Percentiles rank a stretch among this genome's conserved stretches.
Evolutionary conservation across 2,888 invertebrate genomes (phyloP).

Genomic region (Drosophila cyrtoloma): DNA sequence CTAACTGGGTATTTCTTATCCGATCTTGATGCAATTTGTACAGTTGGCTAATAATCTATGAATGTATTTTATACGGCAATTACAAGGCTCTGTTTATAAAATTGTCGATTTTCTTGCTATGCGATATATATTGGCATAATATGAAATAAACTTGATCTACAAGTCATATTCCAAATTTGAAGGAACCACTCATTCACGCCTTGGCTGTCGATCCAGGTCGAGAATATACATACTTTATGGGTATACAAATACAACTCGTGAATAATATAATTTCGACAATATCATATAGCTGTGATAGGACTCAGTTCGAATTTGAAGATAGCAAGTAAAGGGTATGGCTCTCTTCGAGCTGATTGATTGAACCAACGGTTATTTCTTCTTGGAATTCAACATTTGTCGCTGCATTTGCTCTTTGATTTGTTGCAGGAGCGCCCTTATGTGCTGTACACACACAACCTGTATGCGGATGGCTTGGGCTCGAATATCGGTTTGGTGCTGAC

Average conservation of each 20-base stretch:
- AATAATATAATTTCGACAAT: neutral
- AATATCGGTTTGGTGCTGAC: constrained; percentile 89
- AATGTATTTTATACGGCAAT: too few relatives aligned
- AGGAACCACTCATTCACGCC: neutral
- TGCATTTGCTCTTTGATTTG: neutral
- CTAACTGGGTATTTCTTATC: too few relatives aligned
- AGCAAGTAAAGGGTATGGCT: too few relatives aligned
- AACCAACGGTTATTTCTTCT: too few relatives aligned
- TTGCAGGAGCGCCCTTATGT: constrained; percentile 89
- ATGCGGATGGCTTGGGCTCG: constrained; percentile 90
- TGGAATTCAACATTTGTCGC: neutral
- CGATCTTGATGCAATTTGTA: too few relatives aligned
- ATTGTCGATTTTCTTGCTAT: too few relatives aligned
- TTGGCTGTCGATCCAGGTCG: neutral
- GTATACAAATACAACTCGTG: neutral
- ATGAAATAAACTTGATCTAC: neutral
- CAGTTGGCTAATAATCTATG: too few relatives aligned
- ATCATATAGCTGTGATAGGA: too few relatives aligned
- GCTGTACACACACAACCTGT: constrained; percentile 91
- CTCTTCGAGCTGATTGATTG: too few relatives aligned
- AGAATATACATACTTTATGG: neutral
- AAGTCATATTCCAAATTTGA: neutral
- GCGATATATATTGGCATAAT: too few relatives aligned
- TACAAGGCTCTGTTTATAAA: too few relatives aligned
- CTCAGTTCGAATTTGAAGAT: too few relatives aligned